Evolutionary conservation across 1,140 invertebrate genomes (phyloP).

Genomic region (Apis florea): DNA sequence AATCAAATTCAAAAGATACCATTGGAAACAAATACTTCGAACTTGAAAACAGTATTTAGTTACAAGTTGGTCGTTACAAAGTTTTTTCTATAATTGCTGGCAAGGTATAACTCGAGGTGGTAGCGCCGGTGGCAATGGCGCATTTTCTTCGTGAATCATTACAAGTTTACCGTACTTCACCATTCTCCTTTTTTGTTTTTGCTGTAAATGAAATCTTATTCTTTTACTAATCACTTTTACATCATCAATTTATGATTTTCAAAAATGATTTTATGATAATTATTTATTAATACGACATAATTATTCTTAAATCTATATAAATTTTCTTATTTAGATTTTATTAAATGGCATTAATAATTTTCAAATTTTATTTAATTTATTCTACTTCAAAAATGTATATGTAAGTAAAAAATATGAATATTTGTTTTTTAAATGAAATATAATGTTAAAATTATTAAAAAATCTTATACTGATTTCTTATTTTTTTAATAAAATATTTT

Average conservation of each 20-base stretch:
- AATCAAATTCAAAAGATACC: background rate
- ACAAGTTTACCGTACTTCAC: constrained; percentile 73
- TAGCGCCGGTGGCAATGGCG: constrained; percentile 71
- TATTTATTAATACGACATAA: background rate
- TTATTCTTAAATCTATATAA: background rate
- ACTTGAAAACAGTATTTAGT: background rate
- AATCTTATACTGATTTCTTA: background rate
- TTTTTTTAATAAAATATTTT: background rate
- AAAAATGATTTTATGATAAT: background rate
- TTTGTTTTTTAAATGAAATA: background rate
- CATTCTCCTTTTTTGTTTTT: constrained; percentile 64
- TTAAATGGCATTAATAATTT: background rate
- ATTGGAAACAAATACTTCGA: background rate
- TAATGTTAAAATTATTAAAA: constrained; percentile 6
- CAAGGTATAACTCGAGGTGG: constrained; percentile 42
- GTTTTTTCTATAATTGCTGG: constrained; percentile 38
- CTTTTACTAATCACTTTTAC: constrained; percentile 3
- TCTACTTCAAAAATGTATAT: background rate
- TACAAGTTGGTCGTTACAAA: background rate
- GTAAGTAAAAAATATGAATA: background rate
- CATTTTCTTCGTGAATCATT: constrained; percentile 77
- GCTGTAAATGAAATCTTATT: constrained; percentile 55
- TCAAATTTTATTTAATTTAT: background rate
- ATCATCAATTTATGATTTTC: background rate
- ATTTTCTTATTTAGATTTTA: background rate